Percentiles rank a stretch among this genome's conserved stretches.
phyloP scores from a whole-genome alignment of 2,888 invertebrate genomes.

The Marronus borbonicus region DNA sequence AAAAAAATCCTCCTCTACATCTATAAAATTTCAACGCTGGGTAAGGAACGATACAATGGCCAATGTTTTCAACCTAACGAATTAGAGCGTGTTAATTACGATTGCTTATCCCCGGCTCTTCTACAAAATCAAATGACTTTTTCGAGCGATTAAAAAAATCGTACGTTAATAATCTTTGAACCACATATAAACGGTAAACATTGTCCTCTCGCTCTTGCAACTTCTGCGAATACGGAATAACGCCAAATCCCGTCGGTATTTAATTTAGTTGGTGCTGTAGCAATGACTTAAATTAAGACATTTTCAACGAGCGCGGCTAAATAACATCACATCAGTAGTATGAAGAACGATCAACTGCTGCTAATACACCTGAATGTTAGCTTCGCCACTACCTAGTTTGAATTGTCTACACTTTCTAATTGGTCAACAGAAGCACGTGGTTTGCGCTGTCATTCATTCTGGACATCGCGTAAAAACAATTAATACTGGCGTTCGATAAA shows the following conservation, averaged over 20 bases:
- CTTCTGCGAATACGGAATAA: background rate
- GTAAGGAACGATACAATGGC: background rate
- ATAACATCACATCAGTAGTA: slow-evolving; percentile 27
- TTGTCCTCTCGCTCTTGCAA: background rate
- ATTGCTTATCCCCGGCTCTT: slow-evolving; percentile 31
- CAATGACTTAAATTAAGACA: slow-evolving; percentile 14
- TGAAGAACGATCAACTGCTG: slow-evolving; percentile 41
- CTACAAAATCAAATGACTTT: slow-evolving; percentile 13
- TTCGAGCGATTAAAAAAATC: background rate
- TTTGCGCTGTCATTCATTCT: slow-evolving; percentile 39
- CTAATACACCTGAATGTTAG: slow-evolving; percentile 32
- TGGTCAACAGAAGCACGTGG: slow-evolving; percentile 55
- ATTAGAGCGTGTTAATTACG: slow-evolving; percentile 38
- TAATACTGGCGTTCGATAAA: slow-evolving; percentile 1
- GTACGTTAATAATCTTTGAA: slow-evolving; percentile 28
- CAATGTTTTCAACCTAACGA: slow-evolving; percentile 33
- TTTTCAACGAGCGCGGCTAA: slow-evolving; percentile 8
- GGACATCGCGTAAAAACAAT: slow-evolving; percentile 20
- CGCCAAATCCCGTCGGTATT: background rate
- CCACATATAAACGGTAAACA: background rate
- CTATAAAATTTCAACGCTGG: slow-evolving; percentile 11
- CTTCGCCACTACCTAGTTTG: slow-evolving; percentile 45
- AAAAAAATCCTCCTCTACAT: slow-evolving; percentile 1
- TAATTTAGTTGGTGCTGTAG: background rate
- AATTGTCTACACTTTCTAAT: slow-evolving; percentile 55